Conservation (phyloP, 2,113 vertebrate species). For the Malaclemys terrapin region DNA sequence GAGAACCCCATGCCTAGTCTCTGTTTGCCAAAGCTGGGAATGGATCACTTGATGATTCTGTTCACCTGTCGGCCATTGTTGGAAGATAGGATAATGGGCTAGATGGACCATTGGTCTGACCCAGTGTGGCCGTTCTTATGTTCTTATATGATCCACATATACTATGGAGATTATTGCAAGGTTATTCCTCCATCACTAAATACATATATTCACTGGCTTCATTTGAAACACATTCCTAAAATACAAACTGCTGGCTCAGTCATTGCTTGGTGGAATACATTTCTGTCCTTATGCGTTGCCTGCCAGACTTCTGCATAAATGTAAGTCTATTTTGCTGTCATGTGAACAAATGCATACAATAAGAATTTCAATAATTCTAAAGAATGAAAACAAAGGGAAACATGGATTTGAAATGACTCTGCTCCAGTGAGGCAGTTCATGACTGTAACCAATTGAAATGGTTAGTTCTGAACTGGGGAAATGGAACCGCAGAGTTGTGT, state of each 20-base stretch:
- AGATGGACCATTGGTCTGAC: too few relatives aligned
- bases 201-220: not conserved
- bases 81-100: too few relatives aligned
- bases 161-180: accelerated
- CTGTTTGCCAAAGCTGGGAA: too few relatives aligned
- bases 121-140: too few relatives aligned
- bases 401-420: accelerated
- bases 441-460: not conserved
- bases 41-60: too few relatives aligned
- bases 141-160: accelerated
- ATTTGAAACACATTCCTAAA: not conserved
- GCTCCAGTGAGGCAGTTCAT: not conserved
- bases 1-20: too few relatives aligned
- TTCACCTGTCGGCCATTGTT: too few relatives aligned
- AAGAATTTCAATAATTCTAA: not conserved
- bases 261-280: not conserved
- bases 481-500: not conserved
- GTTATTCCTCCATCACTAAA: accelerated
- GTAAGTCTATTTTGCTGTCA: not conserved
- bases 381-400: not conserved
- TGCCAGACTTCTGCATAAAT: not conserved
- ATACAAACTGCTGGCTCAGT: not conserved
- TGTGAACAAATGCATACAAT: not conserved
- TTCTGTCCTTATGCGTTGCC: not conserved
- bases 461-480: not conserved